Conservation (phyloP, 2,888 invertebrate genomes). For the Drosophila meridiana region DNA sequence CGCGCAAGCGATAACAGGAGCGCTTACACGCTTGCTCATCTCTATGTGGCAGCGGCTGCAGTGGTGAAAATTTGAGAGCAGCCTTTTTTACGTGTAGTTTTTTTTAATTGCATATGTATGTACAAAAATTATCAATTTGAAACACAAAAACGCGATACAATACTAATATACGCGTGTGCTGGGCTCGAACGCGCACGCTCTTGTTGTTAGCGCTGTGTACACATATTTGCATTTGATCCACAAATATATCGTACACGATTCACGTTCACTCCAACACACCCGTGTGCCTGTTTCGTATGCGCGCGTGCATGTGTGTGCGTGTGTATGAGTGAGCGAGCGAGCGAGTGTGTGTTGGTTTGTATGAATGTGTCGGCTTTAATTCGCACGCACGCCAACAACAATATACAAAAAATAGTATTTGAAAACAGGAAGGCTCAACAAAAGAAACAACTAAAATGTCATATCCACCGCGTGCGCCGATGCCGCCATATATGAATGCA, state of each 20-base stretch:
- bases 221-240: constrained; percentile 31
- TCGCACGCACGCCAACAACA: constrained; percentile 62
- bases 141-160: not conserved
- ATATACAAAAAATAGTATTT: constrained; percentile 41
- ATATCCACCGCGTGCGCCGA: constrained; percentile 93
- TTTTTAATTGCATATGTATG: constrained; percentile 29
- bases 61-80: constrained; percentile 60
- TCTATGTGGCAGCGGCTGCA: constrained; percentile 58
- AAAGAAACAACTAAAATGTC: constrained; percentile 88
- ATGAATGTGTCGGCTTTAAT: constrained; percentile 72
- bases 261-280: constrained; percentile 45
- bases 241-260: constrained; percentile 57
- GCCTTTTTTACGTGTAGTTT: constrained; percentile 57
- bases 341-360: constrained; percentile 22
- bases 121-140: constrained; percentile 4
- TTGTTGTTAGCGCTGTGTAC: constrained; percentile 30
- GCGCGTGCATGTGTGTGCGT: constrained; percentile 23
- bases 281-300: constrained; percentile 36
- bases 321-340: constrained; percentile 9
- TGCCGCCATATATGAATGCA: constrained; percentile 91
- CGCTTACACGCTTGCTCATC: constrained; percentile 43
- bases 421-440: constrained; percentile 16
- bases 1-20: constrained; percentile 34
- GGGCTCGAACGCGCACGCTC: constrained; percentile 27
- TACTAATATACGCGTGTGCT: constrained; percentile 23